Percentiles rank a stretch among this genome's conserved stretches.
Conservation (phyloP, 2,113 vertebrate species). For the Falcunculus frontatus region DNA sequence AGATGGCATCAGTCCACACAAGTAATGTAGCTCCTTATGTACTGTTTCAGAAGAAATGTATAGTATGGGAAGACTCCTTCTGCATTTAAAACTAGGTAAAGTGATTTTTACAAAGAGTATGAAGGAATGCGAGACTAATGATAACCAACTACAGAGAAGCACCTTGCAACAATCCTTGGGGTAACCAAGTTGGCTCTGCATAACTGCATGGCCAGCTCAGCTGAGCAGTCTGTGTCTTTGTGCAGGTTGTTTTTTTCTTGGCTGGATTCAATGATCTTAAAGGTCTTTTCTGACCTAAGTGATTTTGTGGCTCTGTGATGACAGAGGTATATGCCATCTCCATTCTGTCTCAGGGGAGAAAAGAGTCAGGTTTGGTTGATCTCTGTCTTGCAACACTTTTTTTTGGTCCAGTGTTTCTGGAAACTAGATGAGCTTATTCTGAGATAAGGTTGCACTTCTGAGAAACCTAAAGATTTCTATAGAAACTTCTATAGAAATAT, state of each 20-base stretch:
- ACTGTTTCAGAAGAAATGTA: neutral
- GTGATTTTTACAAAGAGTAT: neutral
- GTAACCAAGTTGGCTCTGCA: neutral
- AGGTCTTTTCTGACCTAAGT: neutral
- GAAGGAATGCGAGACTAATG: neutral
- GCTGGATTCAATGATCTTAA: neutral
- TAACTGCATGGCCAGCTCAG: neutral
- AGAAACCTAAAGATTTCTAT: neutral
- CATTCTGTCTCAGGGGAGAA: neutral
- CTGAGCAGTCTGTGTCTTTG: neutral
- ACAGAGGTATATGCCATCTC: neutral
- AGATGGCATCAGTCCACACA: neutral
- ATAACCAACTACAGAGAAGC: neutral
- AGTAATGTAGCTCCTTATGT: neutral
- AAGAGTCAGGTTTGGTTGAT: neutral
- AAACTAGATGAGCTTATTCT: neutral
- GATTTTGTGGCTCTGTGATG: neutral
- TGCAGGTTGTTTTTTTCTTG: neutral
- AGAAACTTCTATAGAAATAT: neutral
- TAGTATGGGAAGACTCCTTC: neutral
- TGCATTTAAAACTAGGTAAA: neutral
- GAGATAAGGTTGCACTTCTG: neutral
- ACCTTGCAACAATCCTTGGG: neutral
- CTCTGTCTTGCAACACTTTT: neutral
- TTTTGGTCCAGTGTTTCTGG: neutral